These are phyloP conservation scores for Cardiocondyla obscurior DNA, from an alignment of 1,140 invertebrate species.

Conservation along the genomic window DNA sequence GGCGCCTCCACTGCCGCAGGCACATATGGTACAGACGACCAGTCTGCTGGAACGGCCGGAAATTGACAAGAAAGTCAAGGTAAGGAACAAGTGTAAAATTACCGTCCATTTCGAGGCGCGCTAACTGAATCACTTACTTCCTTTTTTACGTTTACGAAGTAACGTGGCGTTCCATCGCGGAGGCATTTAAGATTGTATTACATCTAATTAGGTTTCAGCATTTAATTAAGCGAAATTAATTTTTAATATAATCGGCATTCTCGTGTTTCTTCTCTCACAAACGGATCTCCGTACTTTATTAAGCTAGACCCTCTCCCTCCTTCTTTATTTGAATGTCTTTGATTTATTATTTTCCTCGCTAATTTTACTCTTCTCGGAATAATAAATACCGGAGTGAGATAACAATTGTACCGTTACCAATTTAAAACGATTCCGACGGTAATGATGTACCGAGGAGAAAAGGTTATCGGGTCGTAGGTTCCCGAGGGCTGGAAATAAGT, in stretches of 20 bases:
- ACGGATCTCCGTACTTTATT: not conserved
- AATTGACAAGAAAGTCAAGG: constrained; percentile 86
- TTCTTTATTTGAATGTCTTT: not conserved
- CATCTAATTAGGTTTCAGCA: not conserved
- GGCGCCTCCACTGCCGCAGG: constrained; percentile 75
- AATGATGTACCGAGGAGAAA: constrained; percentile 1
- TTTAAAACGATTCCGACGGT: constrained; percentile 28
- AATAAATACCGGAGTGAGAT: not conserved
- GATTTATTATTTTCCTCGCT: not conserved
- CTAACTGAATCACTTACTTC: not conserved
- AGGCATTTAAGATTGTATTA: not conserved
- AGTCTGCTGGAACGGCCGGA: constrained; percentile 83
- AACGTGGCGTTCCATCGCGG: not conserved
- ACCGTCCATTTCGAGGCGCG: not conserved
- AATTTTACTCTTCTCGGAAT: not conserved
- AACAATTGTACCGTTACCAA: not conserved
- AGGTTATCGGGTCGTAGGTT: constrained; percentile 25
- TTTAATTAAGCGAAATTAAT: constrained; percentile 6
- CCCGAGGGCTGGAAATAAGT: constrained; percentile 13
- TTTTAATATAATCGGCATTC: not conserved
- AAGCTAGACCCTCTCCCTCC: too few species aligned
- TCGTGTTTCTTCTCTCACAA: not conserved
- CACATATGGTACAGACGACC: constrained; percentile 72
- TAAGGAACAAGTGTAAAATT: constrained; percentile 59
- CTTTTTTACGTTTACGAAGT: not conserved